Conservation (phyloP, 2,888 invertebrate genomes). For the Xylota segnis region DNA sequence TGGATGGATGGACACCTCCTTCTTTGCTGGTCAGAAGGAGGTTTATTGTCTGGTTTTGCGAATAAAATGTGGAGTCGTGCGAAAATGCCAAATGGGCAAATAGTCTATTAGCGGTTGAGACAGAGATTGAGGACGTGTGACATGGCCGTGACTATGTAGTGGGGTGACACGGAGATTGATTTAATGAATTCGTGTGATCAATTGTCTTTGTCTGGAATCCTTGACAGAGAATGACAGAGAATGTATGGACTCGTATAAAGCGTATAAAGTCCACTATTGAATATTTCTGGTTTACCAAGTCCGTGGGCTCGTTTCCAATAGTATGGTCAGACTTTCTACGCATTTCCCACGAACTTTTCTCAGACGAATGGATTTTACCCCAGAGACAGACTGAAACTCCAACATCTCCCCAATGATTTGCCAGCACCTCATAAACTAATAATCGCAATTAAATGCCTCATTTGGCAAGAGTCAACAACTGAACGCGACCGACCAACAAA, state of each 20-base stretch:
- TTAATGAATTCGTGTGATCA: slow-evolving; percentile 32
- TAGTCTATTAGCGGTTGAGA: slow-evolving; percentile 51
- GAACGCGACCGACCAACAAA: slow-evolving; percentile 44
- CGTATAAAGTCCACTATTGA: not conserved
- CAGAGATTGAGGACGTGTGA: slow-evolving; percentile 43
- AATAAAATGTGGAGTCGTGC: slow-evolving; percentile 56
- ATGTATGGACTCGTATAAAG: no score
- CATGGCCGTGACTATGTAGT: slow-evolving; percentile 20
- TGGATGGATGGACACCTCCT: slow-evolving; percentile 64
- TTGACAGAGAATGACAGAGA: slow-evolving; percentile 14
- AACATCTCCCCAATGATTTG: slow-evolving; percentile 39
- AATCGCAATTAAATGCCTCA: slow-evolving; percentile 67
- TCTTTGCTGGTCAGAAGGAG: slow-evolving; percentile 27
- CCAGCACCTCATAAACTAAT: slow-evolving; percentile 71
- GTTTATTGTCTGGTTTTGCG: slow-evolving; percentile 39
- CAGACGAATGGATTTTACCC: slow-evolving; percentile 33
- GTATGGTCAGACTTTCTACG: not conserved
- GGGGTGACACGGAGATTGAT: slow-evolving; percentile 35
- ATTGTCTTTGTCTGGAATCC: slow-evolving; percentile 38
- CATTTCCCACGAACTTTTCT: slow-evolving; percentile 33
- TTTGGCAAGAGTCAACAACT: slow-evolving; percentile 47
- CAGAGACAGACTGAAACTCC: slow-evolving; percentile 11
- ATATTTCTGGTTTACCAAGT: no score
- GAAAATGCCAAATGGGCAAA: slow-evolving; percentile 62
- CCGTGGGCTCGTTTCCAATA: no score